phyloP scores from a whole-genome alignment of 2,888 invertebrate genomes.

The Rhamphomyia laevipes region DNA sequence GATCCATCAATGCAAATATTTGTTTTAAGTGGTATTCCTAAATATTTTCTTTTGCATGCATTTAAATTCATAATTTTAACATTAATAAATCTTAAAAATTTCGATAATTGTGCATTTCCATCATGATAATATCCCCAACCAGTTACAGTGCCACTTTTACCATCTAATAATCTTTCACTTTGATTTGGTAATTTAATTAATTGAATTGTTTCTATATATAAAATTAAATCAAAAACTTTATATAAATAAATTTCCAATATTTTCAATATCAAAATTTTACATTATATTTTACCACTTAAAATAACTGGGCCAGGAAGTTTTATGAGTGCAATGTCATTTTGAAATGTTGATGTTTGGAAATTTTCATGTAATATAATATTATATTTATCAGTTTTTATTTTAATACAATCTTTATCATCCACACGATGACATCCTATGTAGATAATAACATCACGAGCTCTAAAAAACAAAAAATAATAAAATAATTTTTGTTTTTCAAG shows the following conservation, averaged over 20 bases:
- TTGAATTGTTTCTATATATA: conserved; percentile 5
- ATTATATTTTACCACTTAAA: conserved; percentile 6
- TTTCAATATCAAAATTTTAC: neutral
- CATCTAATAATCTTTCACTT: neutral
- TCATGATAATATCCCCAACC: conserved; percentile 29
- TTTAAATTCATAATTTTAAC: conserved; percentile 2
- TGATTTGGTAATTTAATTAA: conserved; percentile 3
- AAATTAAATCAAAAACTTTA: neutral
- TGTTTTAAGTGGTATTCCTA: conserved; percentile 10
- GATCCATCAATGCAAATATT: conserved; percentile 19
- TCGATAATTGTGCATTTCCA: conserved; percentile 13
- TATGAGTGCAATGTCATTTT: conserved; percentile 11
- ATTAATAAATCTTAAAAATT: conserved; percentile 2
- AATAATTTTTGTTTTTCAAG: neutral
- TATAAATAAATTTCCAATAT: neutral
- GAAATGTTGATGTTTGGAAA: neutral
- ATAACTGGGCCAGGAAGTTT: conserved; percentile 4
- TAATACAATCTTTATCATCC: neutral
- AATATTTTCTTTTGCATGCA: neutral
- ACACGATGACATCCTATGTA: neutral
- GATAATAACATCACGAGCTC: neutral
- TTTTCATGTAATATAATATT: conserved; percentile 4
- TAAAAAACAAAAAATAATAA: neutral
- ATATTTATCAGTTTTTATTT: neutral
- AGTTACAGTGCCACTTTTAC: conserved; percentile 20